These are phyloP conservation scores for Adelognathus sp. DNA, from an alignment of 2,888 invertebrate species.

Conservation along the genomic window DNA sequence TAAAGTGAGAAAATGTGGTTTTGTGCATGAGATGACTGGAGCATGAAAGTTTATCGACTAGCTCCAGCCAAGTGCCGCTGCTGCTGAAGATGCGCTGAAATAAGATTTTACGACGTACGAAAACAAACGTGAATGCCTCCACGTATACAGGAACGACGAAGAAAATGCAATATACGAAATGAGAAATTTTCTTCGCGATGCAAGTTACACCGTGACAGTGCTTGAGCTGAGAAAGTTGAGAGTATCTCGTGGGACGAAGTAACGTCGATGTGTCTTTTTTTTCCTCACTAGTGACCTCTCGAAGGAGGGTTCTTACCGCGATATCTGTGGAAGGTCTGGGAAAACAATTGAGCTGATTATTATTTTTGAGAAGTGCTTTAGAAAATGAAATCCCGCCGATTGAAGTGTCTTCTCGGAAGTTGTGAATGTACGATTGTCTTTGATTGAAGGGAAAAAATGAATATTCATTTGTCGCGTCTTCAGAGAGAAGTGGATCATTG, in stretches of 20 bases:
- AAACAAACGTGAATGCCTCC: not conserved
- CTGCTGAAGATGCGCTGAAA: not conserved
- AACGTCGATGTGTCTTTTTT: not conserved
- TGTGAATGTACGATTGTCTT: conserved; percentile 22
- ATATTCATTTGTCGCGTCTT: conserved; percentile 22
- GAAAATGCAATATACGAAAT: conserved; percentile 3
- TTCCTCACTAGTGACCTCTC: not conserved
- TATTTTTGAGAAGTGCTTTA: not conserved
- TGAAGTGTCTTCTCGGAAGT: conserved; percentile 11
- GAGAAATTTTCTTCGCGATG: not conserved
- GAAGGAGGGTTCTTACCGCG: not conserved
- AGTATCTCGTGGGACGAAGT: not conserved
- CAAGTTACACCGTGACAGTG: not conserved
- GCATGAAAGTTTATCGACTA: not conserved
- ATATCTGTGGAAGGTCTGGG: not conserved
- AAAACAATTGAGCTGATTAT: not conserved
- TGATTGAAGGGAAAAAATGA: conserved; percentile 5
- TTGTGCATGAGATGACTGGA: not conserved
- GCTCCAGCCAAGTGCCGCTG: not conserved
- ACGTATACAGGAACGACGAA: not conserved
- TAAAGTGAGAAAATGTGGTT: conserved; percentile 6
- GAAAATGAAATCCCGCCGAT: not conserved
- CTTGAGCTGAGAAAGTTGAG: not conserved
- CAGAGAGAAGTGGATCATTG: conserved; percentile 16
- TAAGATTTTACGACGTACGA: conserved; percentile 1